Base-by-base conservation (phyloP, 1,140 invertebrate species). In the Drosophila mojavensis region DNA sequence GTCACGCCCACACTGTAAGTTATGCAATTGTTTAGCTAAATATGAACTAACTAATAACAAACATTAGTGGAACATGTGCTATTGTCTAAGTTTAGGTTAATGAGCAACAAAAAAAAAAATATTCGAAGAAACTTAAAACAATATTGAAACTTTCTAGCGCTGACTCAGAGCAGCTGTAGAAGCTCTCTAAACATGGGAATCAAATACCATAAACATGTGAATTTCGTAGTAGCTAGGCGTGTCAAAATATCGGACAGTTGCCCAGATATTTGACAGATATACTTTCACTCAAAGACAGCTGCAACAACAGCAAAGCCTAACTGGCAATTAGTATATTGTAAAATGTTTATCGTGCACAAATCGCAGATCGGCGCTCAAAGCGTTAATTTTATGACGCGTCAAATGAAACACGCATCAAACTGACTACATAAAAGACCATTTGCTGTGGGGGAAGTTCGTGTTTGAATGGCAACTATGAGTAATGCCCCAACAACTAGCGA, bases 261-360 rank as follows among this genome's bases (percentile, higher is more conserved):
- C 26, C 9, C 53, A 55, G 53, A 36, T 55, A 55, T 30, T 28
- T 7, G 41, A 81, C 78, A 79, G 86, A 79, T 86, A 54, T 88
- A 86, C 83, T 86, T 86, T 86, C 83, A 88, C 83, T 77, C 65
- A 79, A 75, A 74, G 41, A 30, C 20, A 30, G 28, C 5, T 24
- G 64, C 60, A 82, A 69, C 61, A 36, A 30, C 17, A 71, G 50
- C 36, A 54, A 45, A 30, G 47, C 41, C 58, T 1, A 53, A 26
- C 59, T 47, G 54, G 7, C 63, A 76, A 74, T 66, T 59, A 39
- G 36, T 39, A 68, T 69, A 45, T 77, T 84, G 68, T 76, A 70
- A 84, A 86, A 83, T 68, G 76, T 81, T 79, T 75, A 86, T 75
- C 82, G 61, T 62, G 17, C 3, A 55, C 66, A 79, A 24, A 86